Base-by-base conservation (phyloP, 2,888 invertebrate species). In the Lasius fuliginosus region DNA sequence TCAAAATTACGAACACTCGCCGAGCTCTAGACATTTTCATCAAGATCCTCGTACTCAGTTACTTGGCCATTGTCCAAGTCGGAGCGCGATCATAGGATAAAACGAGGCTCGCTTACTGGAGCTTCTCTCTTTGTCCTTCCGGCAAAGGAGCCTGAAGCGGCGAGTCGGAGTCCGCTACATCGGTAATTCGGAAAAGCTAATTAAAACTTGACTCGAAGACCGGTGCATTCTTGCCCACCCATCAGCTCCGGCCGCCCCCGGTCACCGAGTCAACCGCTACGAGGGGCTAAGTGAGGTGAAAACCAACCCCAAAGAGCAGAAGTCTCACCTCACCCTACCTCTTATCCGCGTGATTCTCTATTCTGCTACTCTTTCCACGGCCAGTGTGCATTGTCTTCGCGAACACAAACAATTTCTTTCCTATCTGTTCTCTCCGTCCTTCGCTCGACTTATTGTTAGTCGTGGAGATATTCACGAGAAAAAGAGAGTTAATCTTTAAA, bases 121-220 rank as follows among this genome's bases (percentile, higher is more conserved):
- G 85, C 73, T 81, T 82, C 88, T 68, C 88, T 87, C 92, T 93
- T 92, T 93, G 92, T 94, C 90, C 89, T 86, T 65, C 84, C 71
- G 76, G 91, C 88, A 92, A 92, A 93, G 91, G 91, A 92, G 91
- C 91, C 86, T 88, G 89, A 90, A 91, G 92, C 92, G 91, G 86
- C 89, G 89, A 92, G 90, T 89, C 89, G 87, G 89, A 85, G 90
- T 89, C 88, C 83, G 91, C 93, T 93, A 94, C 94, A 94, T 93
- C 92, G 92, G 92, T 94, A 93, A 94, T 94, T 94, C 92, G 93
- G 91, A 93, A 93, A 94, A 94, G 93, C 93, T 94, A 94, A 94
- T 94, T 94, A 94, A 94, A 94, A 94, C 93, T 94, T 94, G 92
- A 94, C 93, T 93, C 92, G 91, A 88, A 90, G 83, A 85, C 86